phyloP scores from a whole-genome alignment of 2,113 vertebrate genomes.

The Paradoxurus hermaphroditus region DNA sequence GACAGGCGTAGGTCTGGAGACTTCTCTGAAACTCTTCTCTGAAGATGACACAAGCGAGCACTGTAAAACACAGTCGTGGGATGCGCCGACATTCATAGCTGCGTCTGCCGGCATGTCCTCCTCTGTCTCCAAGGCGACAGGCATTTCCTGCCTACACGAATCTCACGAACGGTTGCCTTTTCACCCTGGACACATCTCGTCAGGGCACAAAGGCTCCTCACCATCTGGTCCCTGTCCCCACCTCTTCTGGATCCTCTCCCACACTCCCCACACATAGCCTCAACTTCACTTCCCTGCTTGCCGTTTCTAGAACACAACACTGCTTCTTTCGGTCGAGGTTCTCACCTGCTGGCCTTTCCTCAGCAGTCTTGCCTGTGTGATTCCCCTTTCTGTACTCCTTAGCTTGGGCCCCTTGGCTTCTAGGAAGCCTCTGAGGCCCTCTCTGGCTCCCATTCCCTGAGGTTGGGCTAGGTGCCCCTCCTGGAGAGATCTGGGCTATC shows the following conservation, averaged over 20 bases:
- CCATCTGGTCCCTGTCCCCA: neutral
- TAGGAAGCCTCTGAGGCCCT: neutral
- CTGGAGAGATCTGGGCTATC: too few species aligned
- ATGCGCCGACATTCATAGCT: neutral
- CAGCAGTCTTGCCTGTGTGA: neutral
- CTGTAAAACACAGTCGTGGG: neutral
- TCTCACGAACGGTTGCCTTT: neutral
- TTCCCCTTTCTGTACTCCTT: neutral
- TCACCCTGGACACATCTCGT: neutral
- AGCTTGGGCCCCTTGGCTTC: neutral
- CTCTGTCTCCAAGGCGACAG: neutral
- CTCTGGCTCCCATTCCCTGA: accelerated
- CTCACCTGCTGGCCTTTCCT: neutral
- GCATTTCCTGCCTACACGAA: neutral
- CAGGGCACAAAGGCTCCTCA: neutral
- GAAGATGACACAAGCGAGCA: neutral
- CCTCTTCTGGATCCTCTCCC: neutral
- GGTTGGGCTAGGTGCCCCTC: neutral
- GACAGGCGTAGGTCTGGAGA: neutral
- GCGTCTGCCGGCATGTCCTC: neutral
- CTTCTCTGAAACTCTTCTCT: neutral
- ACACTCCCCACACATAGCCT: too few species aligned
- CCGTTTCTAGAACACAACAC: neutral
- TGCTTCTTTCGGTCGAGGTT: neutral
- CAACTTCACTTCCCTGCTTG: neutral